Evolutionary conservation across 2,113 vertebrate species (phyloP).

Genomic region (Syngnathus typhle): DNA sequence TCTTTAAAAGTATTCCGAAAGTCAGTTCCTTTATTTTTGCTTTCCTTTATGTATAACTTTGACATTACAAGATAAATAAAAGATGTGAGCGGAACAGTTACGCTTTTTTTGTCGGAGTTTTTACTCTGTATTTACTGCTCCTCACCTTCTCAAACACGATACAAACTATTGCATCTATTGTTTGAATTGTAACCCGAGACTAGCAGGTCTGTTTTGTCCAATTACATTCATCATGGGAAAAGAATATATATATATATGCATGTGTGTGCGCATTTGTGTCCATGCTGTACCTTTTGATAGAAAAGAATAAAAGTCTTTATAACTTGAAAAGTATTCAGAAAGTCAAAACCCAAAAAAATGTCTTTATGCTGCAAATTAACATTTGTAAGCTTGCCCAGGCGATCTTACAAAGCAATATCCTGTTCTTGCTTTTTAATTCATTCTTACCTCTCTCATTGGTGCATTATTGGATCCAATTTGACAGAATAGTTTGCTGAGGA

Average conservation of each 20-base stretch:
- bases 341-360: not conserved
- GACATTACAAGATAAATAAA: no score
- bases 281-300: not conserved
- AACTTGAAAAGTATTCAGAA: not conserved
- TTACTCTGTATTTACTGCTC: not conserved
- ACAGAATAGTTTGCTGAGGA: not conserved
- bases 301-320: not conserved
- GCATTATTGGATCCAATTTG: not conserved
- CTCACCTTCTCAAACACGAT: not conserved
- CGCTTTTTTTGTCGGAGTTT: no score
- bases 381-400: not conserved
- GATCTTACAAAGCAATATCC: not conserved
- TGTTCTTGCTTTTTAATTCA: conserved; percentile 5
- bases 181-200: not conserved
- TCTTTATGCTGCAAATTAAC: not conserved
- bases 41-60: no score
- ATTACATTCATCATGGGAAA: no score
- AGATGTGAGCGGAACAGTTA: no score
- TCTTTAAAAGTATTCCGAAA: no score
- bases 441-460: not conserved
- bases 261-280: no score
- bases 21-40: no score
- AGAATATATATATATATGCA: no score
- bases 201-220: no score
- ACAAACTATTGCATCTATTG: not conserved